Base-by-base conservation (phyloP, 2,797 vertebrate species). In the Serranus cabrilla region DNA sequence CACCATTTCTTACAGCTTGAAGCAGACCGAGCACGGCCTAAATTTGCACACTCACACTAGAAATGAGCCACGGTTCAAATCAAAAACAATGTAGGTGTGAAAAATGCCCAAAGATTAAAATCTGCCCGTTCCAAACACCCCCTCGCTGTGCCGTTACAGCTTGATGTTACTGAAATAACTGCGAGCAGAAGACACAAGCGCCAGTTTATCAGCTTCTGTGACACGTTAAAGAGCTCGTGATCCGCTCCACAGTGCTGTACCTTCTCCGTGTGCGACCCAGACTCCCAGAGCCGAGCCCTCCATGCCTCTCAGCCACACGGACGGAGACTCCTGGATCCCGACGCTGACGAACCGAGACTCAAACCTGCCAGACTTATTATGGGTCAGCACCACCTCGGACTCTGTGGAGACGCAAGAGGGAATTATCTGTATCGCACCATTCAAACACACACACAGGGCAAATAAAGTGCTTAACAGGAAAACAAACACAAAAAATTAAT, bases 231-330 rank as follows among this genome's bases (percentile, higher is more conserved):
- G 37, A 34, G 7, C 21, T 59, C 63, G 11, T 17, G 9, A 64
- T 11, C 0, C 0, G 51, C 17, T 11, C 13, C 9, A 40, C 6
- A 9, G 5, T 3, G 27, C 14, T 50, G 43, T 87, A 98, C 97
- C 97, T 96, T 98, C 97, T 45, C 97, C 97, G 0, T 98, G 97
- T 2, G 97, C 97, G 0, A 97, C 97, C 97, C 97, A 99, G 63
- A 98, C 95, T 0, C 97, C 97, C 56, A 99, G 92, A 18, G 94
- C 90, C 0, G 97, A 96, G 0, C 96, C 97, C 52, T 94, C 95
- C 97, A 98, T 97, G 27, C 96, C 97, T 45, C 60, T 85, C 1
- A 99, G 94, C 97, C 98, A 96, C 71, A 98, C 8, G 6, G 96
- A 96, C 0, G 95, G 93, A 2, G 97, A 96, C 0, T 94, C 88